Evolutionary conservation across 92 coral and sea anemone species (phyloP).

Genomic region (Metridium senile): DNA sequence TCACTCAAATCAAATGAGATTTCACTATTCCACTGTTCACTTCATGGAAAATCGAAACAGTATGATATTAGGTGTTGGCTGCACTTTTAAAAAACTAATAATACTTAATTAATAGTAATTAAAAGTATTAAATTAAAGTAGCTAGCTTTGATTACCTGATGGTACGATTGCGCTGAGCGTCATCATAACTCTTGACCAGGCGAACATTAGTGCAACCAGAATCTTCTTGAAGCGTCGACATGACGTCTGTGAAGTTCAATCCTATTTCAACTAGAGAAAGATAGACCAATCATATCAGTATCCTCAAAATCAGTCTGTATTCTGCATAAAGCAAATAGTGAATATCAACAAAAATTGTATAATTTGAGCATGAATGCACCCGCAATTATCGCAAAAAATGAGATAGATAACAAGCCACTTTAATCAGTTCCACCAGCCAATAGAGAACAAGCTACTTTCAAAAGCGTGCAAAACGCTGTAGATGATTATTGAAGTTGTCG

Average conservation of each 20-base stretch:
- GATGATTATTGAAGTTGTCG: neutral
- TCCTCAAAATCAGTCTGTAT: neutral
- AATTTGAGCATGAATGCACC: too few relatives aligned
- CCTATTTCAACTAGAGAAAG: neutral
- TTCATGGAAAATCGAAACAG: too few relatives aligned
- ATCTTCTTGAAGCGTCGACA: neutral
- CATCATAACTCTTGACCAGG: neutral
- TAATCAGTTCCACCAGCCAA: neutral
- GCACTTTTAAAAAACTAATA: too few relatives aligned
- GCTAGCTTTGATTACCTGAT: too few relatives aligned
- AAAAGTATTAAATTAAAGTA: too few relatives aligned
- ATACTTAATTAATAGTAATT: too few relatives aligned
- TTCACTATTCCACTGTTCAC: too few relatives aligned
- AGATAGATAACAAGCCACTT: neutral
- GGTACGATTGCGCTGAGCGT: neutral
- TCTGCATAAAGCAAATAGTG: too few relatives aligned
- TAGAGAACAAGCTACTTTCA: neutral
- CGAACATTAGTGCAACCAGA: neutral
- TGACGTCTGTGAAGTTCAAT: neutral
- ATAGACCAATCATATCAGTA: neutral
- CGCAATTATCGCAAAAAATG: neutral
- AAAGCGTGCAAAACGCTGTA: neutral
- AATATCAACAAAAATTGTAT: too few relatives aligned
- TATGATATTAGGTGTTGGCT: too few relatives aligned
- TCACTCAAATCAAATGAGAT: too few relatives aligned